Evolutionary conservation across 2,888 invertebrate genomes (phyloP), one percentile per base, ranked within the genome.

Genomic region (Drosophila differens): DNA sequence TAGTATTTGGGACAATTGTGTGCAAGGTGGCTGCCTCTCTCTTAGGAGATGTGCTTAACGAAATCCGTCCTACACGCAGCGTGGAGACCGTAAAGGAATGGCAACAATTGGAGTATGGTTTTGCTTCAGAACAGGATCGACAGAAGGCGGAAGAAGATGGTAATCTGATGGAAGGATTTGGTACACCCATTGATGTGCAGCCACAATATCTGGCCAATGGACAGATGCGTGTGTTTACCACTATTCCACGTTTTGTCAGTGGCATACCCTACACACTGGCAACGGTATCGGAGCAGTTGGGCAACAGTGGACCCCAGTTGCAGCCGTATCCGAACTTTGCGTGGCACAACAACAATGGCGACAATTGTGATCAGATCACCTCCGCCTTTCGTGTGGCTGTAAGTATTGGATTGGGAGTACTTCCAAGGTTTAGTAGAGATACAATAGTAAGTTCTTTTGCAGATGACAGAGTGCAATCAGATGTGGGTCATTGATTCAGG

Each of bases 321-420:
- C 91, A 92, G 12, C 95, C 95, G 0, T 97, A 96, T 92, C 96
- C 96, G 0, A 94, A 94, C 91, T 96, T 96, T 94, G 92, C 93
- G 12, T 95, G 95, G 95, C 95, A 96, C 76, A 94, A 84, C 53
- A 93, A 93, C 76, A 94, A 95, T 69, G 95, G 95, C 0, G 76
- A 68, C 1, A 94, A 95, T 90, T 96, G 96, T 85, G 94, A 95
- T 37, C 95, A 95, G 28, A 94, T 97, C 44, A 96, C 96, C 0
- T 97, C 97, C 0, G 97, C 96, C 3, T 97, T 95, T 85, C 94
- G 97, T 91, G 94, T 96, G 28, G 95, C 95, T 91, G 97, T 97
- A 93, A 94, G 95, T 94, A 28, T 25, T 25, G 9, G 9, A 16
- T 16, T 47, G 9, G 1, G 3, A 28, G 14, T 14, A 16, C 19